Conservation (phyloP, 1,140 invertebrate species). For the Akabosia matsudoensis region DNA sequence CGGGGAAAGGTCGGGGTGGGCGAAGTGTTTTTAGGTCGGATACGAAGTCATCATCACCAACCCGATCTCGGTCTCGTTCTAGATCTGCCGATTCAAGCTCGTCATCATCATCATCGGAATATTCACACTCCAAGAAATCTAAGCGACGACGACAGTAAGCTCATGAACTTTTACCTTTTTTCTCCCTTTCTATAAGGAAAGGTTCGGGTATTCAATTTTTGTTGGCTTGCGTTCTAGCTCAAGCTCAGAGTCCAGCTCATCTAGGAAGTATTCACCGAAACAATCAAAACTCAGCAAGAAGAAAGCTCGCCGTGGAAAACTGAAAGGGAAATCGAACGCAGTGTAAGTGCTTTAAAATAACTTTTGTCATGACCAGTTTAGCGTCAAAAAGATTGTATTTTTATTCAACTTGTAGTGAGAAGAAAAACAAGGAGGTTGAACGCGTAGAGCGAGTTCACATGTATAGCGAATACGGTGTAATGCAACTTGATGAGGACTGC, state of each 20-base stretch:
- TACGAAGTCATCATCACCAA: conserved; percentile 49
- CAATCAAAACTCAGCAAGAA: background rate
- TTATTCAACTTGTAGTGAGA: background rate
- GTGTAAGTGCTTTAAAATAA: background rate
- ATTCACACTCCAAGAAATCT: conserved; percentile 2
- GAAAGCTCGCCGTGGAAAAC: background rate
- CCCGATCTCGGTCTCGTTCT: conserved; percentile 56
- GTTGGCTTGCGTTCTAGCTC: background rate
- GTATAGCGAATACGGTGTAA: conserved; percentile 64
- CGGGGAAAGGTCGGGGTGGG: conserved; percentile 21
- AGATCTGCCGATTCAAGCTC: conserved; percentile 49
- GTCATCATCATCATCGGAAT: conserved; percentile 32
- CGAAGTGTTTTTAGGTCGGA: conserved; percentile 47
- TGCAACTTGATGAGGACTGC: conserved; percentile 52
- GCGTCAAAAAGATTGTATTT: background rate
- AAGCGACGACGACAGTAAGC: conserved; percentile 31
- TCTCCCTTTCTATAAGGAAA: background rate
- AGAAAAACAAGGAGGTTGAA: background rate
- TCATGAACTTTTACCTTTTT: background rate
- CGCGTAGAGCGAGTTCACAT: conserved; percentile 54
- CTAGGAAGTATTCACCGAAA: conserved; percentile 7
- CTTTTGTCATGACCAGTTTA: too few species aligned
- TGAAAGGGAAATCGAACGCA: background rate
- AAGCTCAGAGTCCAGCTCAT: conserved; percentile 2
- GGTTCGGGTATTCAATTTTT: background rate